Percentiles rank a stretch among this genome's conserved stretches.
phyloP scores from a whole-genome alignment of 1,140 invertebrate genomes.

The Phenacoccus solenopsis region DNA sequence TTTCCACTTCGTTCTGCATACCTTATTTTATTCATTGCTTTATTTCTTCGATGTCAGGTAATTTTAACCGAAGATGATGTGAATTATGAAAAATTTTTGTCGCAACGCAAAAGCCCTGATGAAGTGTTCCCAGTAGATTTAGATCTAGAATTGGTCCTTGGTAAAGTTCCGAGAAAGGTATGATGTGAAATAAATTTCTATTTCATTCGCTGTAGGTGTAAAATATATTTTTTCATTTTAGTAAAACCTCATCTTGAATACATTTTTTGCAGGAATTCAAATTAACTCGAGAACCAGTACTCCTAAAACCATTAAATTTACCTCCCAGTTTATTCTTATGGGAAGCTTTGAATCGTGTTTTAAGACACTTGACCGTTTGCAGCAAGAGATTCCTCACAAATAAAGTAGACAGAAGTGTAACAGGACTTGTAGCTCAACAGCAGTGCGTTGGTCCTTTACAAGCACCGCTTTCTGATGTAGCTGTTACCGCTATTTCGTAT shows the following conservation, averaged over 20 bases:
- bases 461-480: conserved; percentile 87
- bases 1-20: not conserved
- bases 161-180: conserved; percentile 70
- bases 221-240: too few species aligned
- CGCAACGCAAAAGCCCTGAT: not conserved
- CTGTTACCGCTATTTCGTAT: conserved; percentile 75
- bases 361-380: conserved; percentile 78
- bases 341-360: conserved; percentile 61
- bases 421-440: conserved; percentile 90
- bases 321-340: conserved; percentile 42
- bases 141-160: conserved; percentile 77
- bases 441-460: conserved; percentile 95
- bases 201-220: too few species aligned
- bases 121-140: conserved; percentile 62
- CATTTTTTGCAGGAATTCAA: conserved; percentile 38
- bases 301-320: conserved; percentile 33
- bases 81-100: not conserved
- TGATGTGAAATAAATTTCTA: too few species aligned
- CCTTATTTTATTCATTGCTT: not conserved
- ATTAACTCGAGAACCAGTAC: conserved; percentile 32
- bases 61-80: conserved; percentile 50
- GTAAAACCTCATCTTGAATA: not conserved
- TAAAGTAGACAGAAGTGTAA: conserved; percentile 89
- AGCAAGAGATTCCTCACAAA: conserved; percentile 94
- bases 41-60: conserved; percentile 32